Percentiles rank a stretch among this genome's conserved stretches.
These are phyloP conservation scores for Troglohyphantes excavatus DNA, from an alignment of 2,888 invertebrate species.

Conservation along the genomic window DNA sequence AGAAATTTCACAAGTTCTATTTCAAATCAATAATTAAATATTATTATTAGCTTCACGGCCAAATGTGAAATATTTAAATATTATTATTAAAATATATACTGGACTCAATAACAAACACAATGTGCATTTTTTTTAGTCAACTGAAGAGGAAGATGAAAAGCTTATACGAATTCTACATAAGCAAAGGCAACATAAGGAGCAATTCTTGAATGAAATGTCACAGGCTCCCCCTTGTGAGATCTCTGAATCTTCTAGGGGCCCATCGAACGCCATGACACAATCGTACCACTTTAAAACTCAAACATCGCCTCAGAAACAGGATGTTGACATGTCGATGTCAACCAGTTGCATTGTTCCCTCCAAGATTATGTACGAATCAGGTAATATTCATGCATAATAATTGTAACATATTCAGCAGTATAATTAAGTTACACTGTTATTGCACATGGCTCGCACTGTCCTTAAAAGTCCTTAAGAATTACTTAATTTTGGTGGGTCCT, in stretches of 20 bases:
- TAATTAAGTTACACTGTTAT: no score
- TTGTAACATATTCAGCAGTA: no score
- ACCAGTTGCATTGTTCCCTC: slow-evolving; percentile 58
- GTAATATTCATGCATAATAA: no score
- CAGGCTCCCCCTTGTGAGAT: slow-evolving; percentile 57
- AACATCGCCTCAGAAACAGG: slow-evolving; percentile 44
- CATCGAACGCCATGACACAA: slow-evolving; percentile 62
- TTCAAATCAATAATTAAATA: no score
- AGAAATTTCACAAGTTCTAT: no score
- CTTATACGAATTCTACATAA: slow-evolving; percentile 92
- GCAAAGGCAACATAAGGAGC: slow-evolving; percentile 92
- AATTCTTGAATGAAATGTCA: slow-evolving; percentile 81
- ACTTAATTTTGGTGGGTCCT: no score
- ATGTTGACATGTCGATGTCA: slow-evolving; percentile 34
- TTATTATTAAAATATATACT: no score
- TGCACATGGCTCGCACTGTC: no score
- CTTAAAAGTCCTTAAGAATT: no score
- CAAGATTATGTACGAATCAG: slow-evolving; percentile 77
- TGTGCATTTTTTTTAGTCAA: slow-evolving; percentile 49
- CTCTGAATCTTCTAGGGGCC: slow-evolving; percentile 26
- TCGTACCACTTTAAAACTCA: slow-evolving; percentile 74
- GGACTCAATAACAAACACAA: no score
- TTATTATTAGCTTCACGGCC: no score
- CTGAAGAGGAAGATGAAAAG: slow-evolving; percentile 90
- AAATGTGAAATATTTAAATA: no score